A percentile compares a stretch with the other conserved stretches of the same genome.
Conservation (phyloP, 23 tunicate genomes). For the Ascidia mentula region DNA sequence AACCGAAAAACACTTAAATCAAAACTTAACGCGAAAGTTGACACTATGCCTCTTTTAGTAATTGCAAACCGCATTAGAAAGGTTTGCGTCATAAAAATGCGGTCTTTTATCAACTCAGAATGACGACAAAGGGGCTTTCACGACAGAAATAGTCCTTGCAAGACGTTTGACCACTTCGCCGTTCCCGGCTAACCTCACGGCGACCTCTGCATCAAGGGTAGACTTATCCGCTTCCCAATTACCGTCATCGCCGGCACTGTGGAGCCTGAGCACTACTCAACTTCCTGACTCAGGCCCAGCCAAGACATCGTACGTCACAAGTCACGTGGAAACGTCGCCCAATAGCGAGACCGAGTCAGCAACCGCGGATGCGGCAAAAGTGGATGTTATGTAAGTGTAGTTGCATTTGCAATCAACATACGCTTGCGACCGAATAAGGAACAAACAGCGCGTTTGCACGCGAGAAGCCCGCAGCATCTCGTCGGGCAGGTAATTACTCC, state of each 20-base stretch:
- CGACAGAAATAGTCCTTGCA: not conserved
- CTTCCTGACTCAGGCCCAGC: not conserved
- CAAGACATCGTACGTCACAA: not conserved
- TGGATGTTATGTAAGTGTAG: no score
- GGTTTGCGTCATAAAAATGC: no score
- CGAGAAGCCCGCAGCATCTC: not conserved
- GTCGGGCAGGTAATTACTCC: not conserved
- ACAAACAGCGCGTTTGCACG: not conserved
- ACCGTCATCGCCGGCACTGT: conserved; percentile 1
- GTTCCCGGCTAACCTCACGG: not conserved
- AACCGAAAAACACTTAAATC: no score
- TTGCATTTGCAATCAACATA: not conserved
- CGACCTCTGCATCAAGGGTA: conserved; percentile 14
- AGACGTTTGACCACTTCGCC: conserved; percentile 3
- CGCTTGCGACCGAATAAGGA: not conserved
- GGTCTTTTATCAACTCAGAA: no score
- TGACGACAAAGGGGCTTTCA: no score
- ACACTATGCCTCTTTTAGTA: no score
- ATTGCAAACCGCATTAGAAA: no score
- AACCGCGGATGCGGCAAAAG: not conserved
- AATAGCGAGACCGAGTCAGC: not conserved
- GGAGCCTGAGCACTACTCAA: conserved; percentile 5
- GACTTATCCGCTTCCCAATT: conserved; percentile 12
- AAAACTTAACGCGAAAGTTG: no score
- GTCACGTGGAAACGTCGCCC: not conserved